Evolutionary conservation across 2,797 vertebrate genomes (phyloP), one percentile per base, ranked within the genome.

Genomic region (Lemur catta): DNA sequence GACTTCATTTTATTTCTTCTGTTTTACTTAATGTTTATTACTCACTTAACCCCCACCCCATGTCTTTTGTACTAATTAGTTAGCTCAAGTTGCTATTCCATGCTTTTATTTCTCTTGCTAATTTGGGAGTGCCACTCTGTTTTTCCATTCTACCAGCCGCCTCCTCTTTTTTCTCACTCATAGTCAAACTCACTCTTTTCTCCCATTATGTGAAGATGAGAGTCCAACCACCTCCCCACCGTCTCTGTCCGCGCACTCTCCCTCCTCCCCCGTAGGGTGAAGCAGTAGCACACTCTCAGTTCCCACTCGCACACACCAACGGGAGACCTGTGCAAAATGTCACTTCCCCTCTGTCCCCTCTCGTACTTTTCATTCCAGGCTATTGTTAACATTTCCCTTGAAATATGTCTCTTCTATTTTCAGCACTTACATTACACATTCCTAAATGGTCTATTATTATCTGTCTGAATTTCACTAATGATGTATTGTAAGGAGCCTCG

Each of bases 401-500:
- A 92, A 91, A 82, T 33, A 55, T 26, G 69, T 84, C 55, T 75
- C 81, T 95, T 88, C 91, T 95, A 72, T 79, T 86, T 89, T 95
- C 28, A 82, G 85, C 50, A n/a, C 24, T 41, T 78, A 28, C 33
- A 55, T 87, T 81, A 85, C 41, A 84, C 67, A 80, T 46, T 84
- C 75, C 80, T 92, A 82, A 75, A 57, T n/a, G 43, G 22, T 72
- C 71, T 94, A 55, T 81, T 76, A 88, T 82, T 82, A 65, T 65
- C 79, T 52, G 74, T 71, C 52, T 57, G 30, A 89, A 84, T 72
- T 67, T 82, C 86, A 84, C 76, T 92, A 87, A 91, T 71, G 63
- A 75, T 20, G 28, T 67, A 87, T 57, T 79, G 50, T 75, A 81
- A 78, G 59, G 24, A 74, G 59, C 14, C 26, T 88, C 65, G 33